Evolutionary conservation across 2,888 invertebrate genomes (phyloP), one percentile per base, ranked within the genome.

Genomic region (Cerceris rybyensis): DNA sequence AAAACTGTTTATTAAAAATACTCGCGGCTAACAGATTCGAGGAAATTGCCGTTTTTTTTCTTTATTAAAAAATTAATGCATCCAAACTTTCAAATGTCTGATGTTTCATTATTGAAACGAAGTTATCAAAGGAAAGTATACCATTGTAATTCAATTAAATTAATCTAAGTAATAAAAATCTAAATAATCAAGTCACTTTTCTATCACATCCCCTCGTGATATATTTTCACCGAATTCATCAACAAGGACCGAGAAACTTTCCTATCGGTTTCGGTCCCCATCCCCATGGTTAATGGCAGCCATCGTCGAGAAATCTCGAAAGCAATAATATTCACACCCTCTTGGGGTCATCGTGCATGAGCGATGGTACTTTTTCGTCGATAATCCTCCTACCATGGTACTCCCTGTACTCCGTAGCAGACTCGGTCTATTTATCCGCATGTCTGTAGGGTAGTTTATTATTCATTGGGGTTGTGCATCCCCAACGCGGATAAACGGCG

Each of bases 391-490:
- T 64, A 78, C 81, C 79, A 75, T 63, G 50, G 42, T 46, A 14
- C 49, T 49, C 61, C 43, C 39, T 58, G 65, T 71, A 68, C 76
- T 64, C 54, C 70, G 75, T 63, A 81, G 80, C 80, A 82, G 84
- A 85, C 78, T 70, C 73, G 72, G 65, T 82, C 82, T 78, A 86
- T 84, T 84, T 80, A 82, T 80, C 72, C 82, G 77, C 78, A 69
- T 82, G 85, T 84, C 82, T 83, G 81, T 71, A 84, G 80, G 82
- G 65, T 86, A 85, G 87, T 90, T 89, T 90, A 90, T 90, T 90
- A 90, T 90, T 90, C 90, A 90, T 90, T 86, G 90, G 84, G 83
- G 86, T 82, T 86, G 28, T 28, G 88, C 86, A 88, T 86, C 87
- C 85, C 84, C 87, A 75, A 84, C 86, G 83, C 74, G 89, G 89